Conservation (phyloP, 2,797 vertebrate species). For the Staurois parvus region DNA sequence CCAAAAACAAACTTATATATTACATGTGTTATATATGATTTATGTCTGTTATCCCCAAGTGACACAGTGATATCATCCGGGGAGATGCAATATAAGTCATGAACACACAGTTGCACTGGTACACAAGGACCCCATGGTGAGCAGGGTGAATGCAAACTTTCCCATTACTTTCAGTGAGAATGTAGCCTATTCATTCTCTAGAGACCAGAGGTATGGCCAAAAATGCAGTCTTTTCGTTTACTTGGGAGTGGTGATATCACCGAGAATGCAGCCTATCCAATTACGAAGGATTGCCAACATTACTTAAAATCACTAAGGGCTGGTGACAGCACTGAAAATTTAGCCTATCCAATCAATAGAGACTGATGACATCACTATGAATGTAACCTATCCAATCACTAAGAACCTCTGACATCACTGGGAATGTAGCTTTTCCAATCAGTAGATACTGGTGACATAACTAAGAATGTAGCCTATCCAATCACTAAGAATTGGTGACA, state of each 20-base stretch:
- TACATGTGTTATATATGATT: neutral
- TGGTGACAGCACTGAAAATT: neutral
- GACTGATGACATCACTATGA: neutral
- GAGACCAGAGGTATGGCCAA: too few relatives aligned
- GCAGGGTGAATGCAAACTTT: neutral
- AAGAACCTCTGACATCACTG: neutral
- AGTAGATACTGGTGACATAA: neutral
- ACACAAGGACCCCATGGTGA: conserved; percentile 1
- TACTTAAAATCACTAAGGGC: too few relatives aligned
- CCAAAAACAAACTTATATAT: neutral
- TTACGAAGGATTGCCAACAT: neutral
- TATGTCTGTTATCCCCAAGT: conserved; percentile 1
- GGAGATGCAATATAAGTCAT: neutral
- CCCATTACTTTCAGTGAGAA: too few relatives aligned
- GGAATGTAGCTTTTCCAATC: neutral
- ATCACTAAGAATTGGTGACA: too few relatives aligned
- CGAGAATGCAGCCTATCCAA: neutral
- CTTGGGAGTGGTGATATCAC: neutral
- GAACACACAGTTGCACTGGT: neutral
- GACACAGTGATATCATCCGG: neutral
- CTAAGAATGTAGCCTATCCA: too few relatives aligned
- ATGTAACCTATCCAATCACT: neutral
- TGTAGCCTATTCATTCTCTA: too few relatives aligned
- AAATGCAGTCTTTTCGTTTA: neutral
- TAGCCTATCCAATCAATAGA: neutral